Conservation (phyloP, 2,888 invertebrate species). For the Campoletis raptor region DNA sequence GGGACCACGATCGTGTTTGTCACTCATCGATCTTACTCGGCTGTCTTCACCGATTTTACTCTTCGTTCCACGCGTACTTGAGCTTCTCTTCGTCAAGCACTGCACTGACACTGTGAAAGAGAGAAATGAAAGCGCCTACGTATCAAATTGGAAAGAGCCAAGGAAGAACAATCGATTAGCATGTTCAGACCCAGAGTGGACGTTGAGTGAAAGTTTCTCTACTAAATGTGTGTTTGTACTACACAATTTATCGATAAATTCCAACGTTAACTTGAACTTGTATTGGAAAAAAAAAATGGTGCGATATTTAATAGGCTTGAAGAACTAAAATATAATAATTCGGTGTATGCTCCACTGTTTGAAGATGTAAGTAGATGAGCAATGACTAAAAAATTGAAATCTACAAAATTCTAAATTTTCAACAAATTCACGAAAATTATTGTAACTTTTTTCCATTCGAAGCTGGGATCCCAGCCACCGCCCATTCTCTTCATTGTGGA, state of each 20-base stretch:
- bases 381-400: no score
- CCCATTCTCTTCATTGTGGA: no score
- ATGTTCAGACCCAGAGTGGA: slow-evolving; percentile 33
- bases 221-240: background rate
- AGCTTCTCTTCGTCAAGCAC: slow-evolving; percentile 9
- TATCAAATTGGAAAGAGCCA: slow-evolving; percentile 39
- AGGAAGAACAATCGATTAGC: slow-evolving; percentile 53
- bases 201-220: slow-evolving; percentile 16
- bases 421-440: no score
- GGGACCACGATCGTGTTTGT: slow-evolving; percentile 63
- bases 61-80: slow-evolving; percentile 38
- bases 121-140: slow-evolving; percentile 50
- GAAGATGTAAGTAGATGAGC: no score
- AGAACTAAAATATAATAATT: background rate
- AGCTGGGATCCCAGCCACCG: no score
- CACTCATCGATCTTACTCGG: slow-evolving; percentile 68
- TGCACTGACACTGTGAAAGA: slow-evolving; percentile 12
- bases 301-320: background rate
- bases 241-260: background rate
- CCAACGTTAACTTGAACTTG: background rate
- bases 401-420: no score
- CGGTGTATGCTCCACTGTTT: background rate
- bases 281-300: background rate
- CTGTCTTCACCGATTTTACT: slow-evolving; percentile 58
- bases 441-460: no score